A percentile compares a stretch with the other conserved stretches of the same genome.
These are phyloP conservation scores for Thamnaconus septentrionalis DNA, from an alignment of 2,113 vertebrate species.

Conservation along the genomic window DNA sequence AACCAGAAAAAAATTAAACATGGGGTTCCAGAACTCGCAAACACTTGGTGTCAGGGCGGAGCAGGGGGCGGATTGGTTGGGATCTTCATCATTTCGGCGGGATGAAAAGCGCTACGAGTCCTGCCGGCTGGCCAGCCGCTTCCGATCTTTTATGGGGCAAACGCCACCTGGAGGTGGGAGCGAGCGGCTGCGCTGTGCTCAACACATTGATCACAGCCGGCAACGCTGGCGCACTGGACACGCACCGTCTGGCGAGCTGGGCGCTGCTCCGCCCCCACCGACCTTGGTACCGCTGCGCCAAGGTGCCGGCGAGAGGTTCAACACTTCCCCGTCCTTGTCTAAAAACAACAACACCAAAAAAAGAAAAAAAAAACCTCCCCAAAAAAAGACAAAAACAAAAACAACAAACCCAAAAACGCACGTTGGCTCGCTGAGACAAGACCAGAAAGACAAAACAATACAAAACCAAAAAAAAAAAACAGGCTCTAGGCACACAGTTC, in stretches of 20 bases:
- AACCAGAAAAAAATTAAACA: too few species aligned
- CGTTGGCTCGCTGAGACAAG: slow-evolving; percentile 16
- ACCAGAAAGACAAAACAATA: slow-evolving; percentile 3
- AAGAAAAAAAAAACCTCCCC: not conserved
- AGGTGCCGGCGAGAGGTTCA: slow-evolving; percentile 36
- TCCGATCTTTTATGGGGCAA: slow-evolving; percentile 59
- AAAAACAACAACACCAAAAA: not conserved
- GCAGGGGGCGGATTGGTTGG: slow-evolving; percentile 27
- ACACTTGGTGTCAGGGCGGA: too few species aligned
- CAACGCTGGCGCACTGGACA: slow-evolving; percentile 35
- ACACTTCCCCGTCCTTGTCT: slow-evolving; percentile 13
- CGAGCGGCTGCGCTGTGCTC: slow-evolving; percentile 53
- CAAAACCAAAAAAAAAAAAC: slow-evolving; percentile 33
- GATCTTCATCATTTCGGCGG: slow-evolving; percentile 41
- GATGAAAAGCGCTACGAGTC: slow-evolving; percentile 49
- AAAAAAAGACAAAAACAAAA: too few species aligned
- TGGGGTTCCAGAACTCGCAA: too few species aligned
- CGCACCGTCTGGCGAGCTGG: slow-evolving; percentile 57
- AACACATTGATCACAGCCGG: slow-evolving; percentile 66
- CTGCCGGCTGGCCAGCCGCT: slow-evolving; percentile 5
- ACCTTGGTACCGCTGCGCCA: slow-evolving; percentile 60
- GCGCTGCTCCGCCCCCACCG: slow-evolving; percentile 34
- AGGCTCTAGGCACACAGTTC: slow-evolving; percentile 46
- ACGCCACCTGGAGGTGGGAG: slow-evolving; percentile 28
- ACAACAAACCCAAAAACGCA: too few species aligned